Evolutionary conservation across 1,140 invertebrate species (phyloP).

Genomic region (Cepaea nemoralis): DNA sequence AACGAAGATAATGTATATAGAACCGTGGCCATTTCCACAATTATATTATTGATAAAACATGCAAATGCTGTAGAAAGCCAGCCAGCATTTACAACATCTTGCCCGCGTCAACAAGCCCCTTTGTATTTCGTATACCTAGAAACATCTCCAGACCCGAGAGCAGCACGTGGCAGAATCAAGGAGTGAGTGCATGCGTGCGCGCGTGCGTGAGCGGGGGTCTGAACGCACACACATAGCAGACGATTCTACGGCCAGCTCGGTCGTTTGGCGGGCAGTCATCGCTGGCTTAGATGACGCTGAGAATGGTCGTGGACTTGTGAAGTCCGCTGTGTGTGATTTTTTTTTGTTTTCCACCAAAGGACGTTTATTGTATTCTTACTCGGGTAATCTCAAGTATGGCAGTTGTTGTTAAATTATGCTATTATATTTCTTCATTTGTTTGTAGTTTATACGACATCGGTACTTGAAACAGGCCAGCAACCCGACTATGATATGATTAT

Average conservation of each 20-base stretch:
- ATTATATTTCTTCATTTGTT: no score
- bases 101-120: no score
- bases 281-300: neutral
- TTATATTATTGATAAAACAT: no score
- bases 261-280: constrained; percentile 3
- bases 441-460: no score
- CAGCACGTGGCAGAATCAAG: neutral
- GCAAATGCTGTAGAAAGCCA: no score
- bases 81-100: no score
- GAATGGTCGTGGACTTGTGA: neutral
- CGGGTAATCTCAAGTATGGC: neutral
- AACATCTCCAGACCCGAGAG: neutral
- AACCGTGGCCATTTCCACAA: no score
- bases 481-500: no score
- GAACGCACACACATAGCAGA: neutral
- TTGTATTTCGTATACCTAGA: no score
- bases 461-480: no score
- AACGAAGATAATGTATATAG: no score
- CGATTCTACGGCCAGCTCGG: neutral
- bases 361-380: neutral
- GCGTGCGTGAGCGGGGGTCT: neutral
- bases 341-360: neutral
- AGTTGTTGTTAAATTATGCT: neutral
- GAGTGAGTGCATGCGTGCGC: neutral
- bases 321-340: neutral